These are phyloP conservation scores for Isotomurus palustris DNA, from an alignment of 2,888 invertebrate genomes.

Conservation along the genomic window DNA sequence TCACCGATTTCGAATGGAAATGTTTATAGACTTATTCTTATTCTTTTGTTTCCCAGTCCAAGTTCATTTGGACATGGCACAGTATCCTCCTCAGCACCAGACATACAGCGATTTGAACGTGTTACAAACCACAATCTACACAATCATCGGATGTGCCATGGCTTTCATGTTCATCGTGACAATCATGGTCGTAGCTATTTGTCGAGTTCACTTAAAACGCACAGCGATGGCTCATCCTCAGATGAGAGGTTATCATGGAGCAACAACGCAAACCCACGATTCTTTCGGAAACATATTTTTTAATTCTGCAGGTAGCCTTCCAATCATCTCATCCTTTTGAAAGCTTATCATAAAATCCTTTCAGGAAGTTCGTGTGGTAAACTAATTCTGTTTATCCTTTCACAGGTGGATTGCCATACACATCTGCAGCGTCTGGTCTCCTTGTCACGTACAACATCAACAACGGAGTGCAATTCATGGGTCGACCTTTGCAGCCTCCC, in stretches of 20 bases:
- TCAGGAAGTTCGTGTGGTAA: no score
- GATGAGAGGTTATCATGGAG: constrained; percentile 30
- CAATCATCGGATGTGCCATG: constrained; percentile 53
- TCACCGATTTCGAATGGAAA: neutral
- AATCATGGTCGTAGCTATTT: constrained; percentile 52
- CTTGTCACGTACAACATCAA: constrained; percentile 52
- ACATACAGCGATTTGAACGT: constrained; percentile 50
- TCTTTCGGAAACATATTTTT: constrained; percentile 39
- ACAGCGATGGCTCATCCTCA: constrained; percentile 48
- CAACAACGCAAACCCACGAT: constrained; percentile 24
- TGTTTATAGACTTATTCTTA: neutral
- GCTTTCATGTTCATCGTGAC: constrained; percentile 53
- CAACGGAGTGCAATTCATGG: constrained; percentile 51
- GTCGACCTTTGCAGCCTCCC: constrained; percentile 47
- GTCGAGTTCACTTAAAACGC: constrained; percentile 52
- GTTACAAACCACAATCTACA: constrained; percentile 52
- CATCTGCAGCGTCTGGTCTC: constrained; percentile 46
- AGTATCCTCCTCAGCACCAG: constrained; percentile 45
- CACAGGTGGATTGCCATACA: constrained; percentile 22
- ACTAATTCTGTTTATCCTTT: neutral
- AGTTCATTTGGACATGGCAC: constrained; percentile 28
- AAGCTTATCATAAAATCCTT: no score
- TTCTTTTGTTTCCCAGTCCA: constrained; percentile 8
- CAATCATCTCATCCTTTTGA: no score
- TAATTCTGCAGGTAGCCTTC: constrained; percentile 17